Conservation (phyloP, 2,797 vertebrate species). For the Manis crassicaudata region DNA sequence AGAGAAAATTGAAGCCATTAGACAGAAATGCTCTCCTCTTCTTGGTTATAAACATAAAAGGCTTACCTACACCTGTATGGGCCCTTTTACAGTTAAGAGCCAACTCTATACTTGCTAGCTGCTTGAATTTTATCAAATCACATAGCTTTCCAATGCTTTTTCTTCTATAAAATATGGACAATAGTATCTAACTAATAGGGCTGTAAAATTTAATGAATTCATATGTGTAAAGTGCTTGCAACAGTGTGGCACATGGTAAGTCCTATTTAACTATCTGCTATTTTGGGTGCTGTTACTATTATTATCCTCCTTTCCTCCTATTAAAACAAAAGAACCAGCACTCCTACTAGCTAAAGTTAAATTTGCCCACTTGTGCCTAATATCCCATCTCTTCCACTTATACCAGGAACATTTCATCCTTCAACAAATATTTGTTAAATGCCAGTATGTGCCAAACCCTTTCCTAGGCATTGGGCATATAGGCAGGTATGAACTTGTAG, state of each 20-base stretch:
- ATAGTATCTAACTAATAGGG: neutral
- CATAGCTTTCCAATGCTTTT: neutral
- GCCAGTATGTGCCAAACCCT: neutral
- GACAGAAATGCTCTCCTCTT: neutral
- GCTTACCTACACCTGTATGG: neutral
- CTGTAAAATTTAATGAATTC: slow-evolving; percentile 9
- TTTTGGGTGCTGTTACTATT: neutral
- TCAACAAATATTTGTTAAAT: slow-evolving; percentile 16
- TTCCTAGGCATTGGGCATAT: neutral
- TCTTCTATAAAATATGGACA: neutral
- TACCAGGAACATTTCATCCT: neutral
- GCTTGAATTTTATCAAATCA: neutral
- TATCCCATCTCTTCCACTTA: slow-evolving; percentile 3
- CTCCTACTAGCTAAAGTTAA: neutral
- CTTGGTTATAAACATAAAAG: slow-evolving; percentile 30
- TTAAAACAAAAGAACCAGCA: slow-evolving; percentile 10
- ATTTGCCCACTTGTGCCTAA: neutral
- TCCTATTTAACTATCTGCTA: neutral
- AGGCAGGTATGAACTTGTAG: neutral
- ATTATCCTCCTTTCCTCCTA: neutral
- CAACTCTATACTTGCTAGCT: slow-evolving; percentile 1
- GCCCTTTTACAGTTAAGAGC: neutral
- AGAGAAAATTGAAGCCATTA: slow-evolving; percentile 30
- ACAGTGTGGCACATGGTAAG: neutral
- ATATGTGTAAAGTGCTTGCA: slow-evolving; percentile 3